Conservation (phyloP, 2,797 vertebrate species). For the Todus mexicanus region DNA sequence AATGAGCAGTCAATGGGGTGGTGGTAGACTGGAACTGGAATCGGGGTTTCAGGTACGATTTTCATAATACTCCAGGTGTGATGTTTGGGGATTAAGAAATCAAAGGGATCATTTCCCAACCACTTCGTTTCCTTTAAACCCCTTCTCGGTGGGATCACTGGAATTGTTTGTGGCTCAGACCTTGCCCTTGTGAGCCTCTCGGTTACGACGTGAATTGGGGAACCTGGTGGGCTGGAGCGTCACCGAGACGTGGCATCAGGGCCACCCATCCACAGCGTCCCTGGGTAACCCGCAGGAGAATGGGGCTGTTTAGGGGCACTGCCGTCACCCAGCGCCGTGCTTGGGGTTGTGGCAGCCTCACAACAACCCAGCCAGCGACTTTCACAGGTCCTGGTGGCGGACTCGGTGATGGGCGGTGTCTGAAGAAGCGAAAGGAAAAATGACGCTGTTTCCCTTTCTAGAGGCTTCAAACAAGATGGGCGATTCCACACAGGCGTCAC, state of each 20-base stretch:
- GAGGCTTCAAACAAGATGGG: background rate
- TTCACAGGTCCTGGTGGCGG: background rate
- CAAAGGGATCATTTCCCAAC: background rate
- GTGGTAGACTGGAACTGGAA: background rate
- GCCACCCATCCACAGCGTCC: background rate
- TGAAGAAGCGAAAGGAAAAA: background rate
- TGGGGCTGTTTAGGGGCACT: background rate
- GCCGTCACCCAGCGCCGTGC: background rate
- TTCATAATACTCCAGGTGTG: background rate
- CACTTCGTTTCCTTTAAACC: background rate
- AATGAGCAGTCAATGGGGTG: conserved; percentile 17
- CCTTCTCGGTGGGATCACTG: background rate
- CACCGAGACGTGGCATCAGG: rapidly evolving
- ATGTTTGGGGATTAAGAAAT: background rate
- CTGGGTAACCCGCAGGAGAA: rapidly evolving
- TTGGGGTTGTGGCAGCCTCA: background rate
- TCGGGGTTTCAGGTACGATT: background rate
- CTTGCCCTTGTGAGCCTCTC: background rate
- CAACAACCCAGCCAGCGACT: background rate
- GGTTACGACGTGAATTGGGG: background rate
- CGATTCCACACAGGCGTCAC: background rate
- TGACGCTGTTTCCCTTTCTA: background rate
- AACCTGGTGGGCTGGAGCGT: background rate
- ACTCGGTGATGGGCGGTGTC: background rate
- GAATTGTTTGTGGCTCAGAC: background rate